Conservation (phyloP, 1,140 invertebrate species). For the Eupristina koningsbergeri region DNA sequence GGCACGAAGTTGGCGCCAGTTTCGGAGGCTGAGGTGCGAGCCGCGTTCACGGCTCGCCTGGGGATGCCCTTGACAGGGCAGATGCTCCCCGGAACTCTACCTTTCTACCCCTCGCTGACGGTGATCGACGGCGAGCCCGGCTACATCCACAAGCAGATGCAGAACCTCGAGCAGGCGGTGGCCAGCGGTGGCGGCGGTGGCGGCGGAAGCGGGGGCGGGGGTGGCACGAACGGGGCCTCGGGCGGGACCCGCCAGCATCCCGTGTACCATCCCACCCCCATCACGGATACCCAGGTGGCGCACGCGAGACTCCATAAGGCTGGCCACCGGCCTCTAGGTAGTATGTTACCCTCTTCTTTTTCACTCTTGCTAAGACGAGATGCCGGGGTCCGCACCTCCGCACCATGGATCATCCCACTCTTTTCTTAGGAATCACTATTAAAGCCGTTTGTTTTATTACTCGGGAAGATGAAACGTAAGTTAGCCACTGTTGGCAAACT, state of each 20-base stretch:
- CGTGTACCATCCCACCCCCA: slow-evolving; percentile 69
- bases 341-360: slow-evolving; percentile 70
- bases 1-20: slow-evolving; percentile 76
- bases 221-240: slow-evolving; percentile 40
- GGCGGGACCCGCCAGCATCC: slow-evolving; percentile 59
- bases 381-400: neutral
- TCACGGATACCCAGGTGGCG: slow-evolving; percentile 80
- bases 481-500: too few species aligned
- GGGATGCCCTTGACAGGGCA: slow-evolving; percentile 83
- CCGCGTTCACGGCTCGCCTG: slow-evolving; percentile 81
- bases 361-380: neutral
- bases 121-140: slow-evolving; percentile 74
- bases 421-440: too few species aligned
- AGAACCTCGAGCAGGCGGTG: slow-evolving; percentile 74
- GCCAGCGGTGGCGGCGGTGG: slow-evolving; percentile 30
- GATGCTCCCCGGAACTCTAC: slow-evolving; percentile 81
- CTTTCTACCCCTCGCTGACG: slow-evolving; percentile 83
- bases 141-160: slow-evolving; percentile 78
- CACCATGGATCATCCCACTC: slow-evolving; percentile 16
- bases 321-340: slow-evolving; percentile 85
- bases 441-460: too few species aligned
- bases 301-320: slow-evolving; percentile 84
- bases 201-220: slow-evolving; percentile 39
- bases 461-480: too few species aligned
- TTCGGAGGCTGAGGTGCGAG: slow-evolving; percentile 86